Conservation (phyloP, 2,888 invertebrate species). For the Salticus scenicus region DNA sequence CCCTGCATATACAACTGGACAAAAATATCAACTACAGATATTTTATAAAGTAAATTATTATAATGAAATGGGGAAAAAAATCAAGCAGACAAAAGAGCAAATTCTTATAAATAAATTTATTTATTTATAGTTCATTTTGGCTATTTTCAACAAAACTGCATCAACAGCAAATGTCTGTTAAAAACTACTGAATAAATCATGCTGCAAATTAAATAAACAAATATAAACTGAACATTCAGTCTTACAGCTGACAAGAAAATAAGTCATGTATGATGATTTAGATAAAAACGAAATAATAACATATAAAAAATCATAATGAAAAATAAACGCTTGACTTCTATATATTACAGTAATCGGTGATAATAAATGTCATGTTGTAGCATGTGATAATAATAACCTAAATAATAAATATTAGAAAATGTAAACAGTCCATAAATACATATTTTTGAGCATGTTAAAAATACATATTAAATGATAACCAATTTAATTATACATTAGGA, state of each 20-base stretch:
- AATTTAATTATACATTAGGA: constrained; percentile 2
- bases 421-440: constrained; percentile 58
- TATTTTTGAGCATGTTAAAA: constrained; percentile 33
- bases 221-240: constrained; percentile 27
- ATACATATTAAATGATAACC: neutral
- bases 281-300: constrained; percentile 35
- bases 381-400: constrained; percentile 19
- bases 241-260: neutral
- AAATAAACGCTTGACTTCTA: constrained; percentile 27
- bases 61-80: too few species aligned
- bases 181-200: constrained; percentile 52
- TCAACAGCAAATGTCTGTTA: constrained; percentile 44
- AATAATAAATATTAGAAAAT: constrained; percentile 39
- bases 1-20: too few species aligned
- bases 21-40: too few species aligned
- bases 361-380: constrained; percentile 46
- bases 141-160: constrained; percentile 65
- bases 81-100: too few species aligned
- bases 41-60: too few species aligned
- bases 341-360: constrained; percentile 30
- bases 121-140: constrained; percentile 61
- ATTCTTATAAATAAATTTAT: constrained; percentile 69
- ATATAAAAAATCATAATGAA: constrained; percentile 36
- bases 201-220: constrained; percentile 1
- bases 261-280: constrained; percentile 32